Percentiles rank a stretch among this genome's conserved stretches.
Conservation (phyloP, 1,140 invertebrate species). For the Pararge aegeria region DNA sequence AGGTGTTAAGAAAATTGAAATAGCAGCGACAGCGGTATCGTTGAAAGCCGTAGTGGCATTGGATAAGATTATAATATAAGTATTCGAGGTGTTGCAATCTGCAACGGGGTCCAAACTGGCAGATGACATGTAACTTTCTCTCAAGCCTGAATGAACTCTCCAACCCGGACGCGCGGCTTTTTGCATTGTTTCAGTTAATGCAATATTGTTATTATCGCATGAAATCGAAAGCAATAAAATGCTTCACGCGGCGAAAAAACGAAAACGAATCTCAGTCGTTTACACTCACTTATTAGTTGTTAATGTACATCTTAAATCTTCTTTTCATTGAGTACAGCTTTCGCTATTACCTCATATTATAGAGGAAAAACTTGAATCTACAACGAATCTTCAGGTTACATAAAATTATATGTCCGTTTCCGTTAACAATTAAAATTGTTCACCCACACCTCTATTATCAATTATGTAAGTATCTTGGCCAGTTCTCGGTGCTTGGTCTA, state of each 20-base stretch:
- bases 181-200: constrained; percentile 69
- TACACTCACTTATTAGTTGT: constrained; percentile 1
- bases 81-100: constrained; percentile 53
- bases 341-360: constrained; percentile 9
- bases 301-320: constrained; percentile 5
- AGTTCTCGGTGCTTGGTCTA: constrained; percentile 26
- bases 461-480: constrained; percentile 25
- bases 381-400: not conserved
- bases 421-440: constrained; percentile 30
- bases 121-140: constrained; percentile 69
- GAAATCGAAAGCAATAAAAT: constrained; percentile 65
- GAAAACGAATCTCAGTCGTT: constrained; percentile 45
- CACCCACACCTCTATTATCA: constrained; percentile 25
- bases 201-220: constrained; percentile 58
- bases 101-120: constrained; percentile 33
- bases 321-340: not conserved
- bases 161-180: constrained; percentile 56
- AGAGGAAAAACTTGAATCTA: not conserved
- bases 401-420: constrained; percentile 15
- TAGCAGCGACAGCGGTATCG: constrained; percentile 3
- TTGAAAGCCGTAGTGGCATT: constrained; percentile 26
- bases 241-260: constrained; percentile 47
- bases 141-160: constrained; percentile 33
- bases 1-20: constrained; percentile 9
- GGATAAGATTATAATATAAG: constrained; percentile 45